A percentile compares a stretch with the other conserved stretches of the same genome.
Conservation (phyloP, 2,888 invertebrate species). For the Dioctria linearis region DNA sequence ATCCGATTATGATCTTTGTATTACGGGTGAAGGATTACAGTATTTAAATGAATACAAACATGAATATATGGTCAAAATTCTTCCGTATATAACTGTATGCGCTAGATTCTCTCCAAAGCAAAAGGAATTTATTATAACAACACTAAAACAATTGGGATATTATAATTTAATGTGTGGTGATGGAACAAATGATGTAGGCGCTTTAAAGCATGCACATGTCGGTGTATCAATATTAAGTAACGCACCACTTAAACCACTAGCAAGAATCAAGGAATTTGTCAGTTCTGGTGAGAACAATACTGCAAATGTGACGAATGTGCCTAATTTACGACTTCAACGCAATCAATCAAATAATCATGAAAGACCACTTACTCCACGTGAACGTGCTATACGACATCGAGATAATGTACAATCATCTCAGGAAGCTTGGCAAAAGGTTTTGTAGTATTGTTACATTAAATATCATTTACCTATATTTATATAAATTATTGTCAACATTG, state of each 20-base stretch:
- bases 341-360: slow-evolving; percentile 62
- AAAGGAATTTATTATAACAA: slow-evolving; percentile 95
- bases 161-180: slow-evolving; percentile 99
- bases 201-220: slow-evolving; percentile 98
- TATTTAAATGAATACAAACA: slow-evolving; percentile 78
- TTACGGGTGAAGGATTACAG: slow-evolving; percentile 92
- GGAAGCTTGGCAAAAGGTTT: slow-evolving; percentile 65
- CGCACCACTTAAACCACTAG: slow-evolving; percentile 77
- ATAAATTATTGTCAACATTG: neutral
- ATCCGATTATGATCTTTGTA: slow-evolving; percentile 88
- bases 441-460: too few relatives aligned
- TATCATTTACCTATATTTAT: neutral
- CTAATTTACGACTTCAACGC: slow-evolving; percentile 49
- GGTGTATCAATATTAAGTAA: slow-evolving; percentile 93
- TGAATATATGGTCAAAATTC: slow-evolving; percentile 78
- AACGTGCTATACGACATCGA: slow-evolving; percentile 67
- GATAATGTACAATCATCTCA: slow-evolving; percentile 67
- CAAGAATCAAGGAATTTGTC: slow-evolving; percentile 56
- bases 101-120: slow-evolving; percentile 99
- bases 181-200: slow-evolving; percentile 99
- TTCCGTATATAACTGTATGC: slow-evolving; percentile 92
- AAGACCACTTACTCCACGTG: slow-evolving; percentile 64
- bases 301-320: slow-evolving; percentile 19
- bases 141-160: slow-evolving; percentile 87
- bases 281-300: slow-evolving; percentile 45